These are phyloP conservation scores for Leptodactylus fallax DNA, from an alignment of 2,797 vertebrate genomes.

Conservation along the genomic window DNA sequence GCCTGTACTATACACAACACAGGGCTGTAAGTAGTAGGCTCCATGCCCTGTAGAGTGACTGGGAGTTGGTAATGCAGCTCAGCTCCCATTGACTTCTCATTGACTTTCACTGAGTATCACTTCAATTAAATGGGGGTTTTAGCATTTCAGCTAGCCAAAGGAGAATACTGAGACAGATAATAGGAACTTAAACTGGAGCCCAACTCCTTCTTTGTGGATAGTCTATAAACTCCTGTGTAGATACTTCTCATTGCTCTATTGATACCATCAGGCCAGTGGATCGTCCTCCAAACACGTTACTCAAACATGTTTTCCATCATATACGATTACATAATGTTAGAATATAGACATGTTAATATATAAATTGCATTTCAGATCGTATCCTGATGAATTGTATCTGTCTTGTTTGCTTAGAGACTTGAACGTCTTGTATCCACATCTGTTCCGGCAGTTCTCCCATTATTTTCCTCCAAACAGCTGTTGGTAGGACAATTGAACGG, in stretches of 20 bases:
- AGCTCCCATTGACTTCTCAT: no score
- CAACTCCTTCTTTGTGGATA: no score
- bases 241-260: background rate
- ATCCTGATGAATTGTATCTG: conserved; percentile 35
- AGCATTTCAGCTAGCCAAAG: no score
- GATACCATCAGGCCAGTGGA: background rate
- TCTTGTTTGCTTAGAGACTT: conserved; percentile 46
- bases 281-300: background rate
- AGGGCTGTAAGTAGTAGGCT: no score
- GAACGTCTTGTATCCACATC: conserved; percentile 41
- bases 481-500: conserved; percentile 1
- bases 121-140: no score
- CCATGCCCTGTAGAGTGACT: no score
- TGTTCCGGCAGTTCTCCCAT: conserved; percentile 36
- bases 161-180: no score
- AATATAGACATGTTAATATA: conserved; percentile 29
- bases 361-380: conserved; percentile 36
- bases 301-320: conserved; percentile 29
- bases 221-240: background rate
- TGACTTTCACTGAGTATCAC: no score
- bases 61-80: no score
- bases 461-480: conserved; percentile 43
- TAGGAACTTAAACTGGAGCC: no score
- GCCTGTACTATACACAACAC: no score
- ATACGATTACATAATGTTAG: conserved; percentile 25